These are phyloP conservation scores for Heliconius eleuchia DNA, from an alignment of 1,140 invertebrate genomes.

Conservation along the genomic window DNA sequence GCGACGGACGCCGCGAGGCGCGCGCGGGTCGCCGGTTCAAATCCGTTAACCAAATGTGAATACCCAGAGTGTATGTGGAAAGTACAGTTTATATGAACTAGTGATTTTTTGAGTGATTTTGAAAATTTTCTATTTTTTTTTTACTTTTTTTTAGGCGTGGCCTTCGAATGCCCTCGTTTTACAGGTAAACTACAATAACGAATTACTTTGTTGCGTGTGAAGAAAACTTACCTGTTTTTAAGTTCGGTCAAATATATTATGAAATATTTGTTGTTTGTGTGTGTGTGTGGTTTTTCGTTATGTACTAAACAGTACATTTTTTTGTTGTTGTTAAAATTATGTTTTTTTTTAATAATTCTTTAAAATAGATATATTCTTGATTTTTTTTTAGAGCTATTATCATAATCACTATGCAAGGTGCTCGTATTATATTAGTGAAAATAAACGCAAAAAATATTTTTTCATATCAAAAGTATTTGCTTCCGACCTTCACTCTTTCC, in stretches of 20 bases:
- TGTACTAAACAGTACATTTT: too few relatives aligned
- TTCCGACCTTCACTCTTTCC: neutral
- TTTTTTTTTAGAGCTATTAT: too few relatives aligned
- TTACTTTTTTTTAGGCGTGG: conserved; percentile 54
- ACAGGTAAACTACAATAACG: conserved; percentile 7
- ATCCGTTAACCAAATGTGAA: conserved; percentile 38
- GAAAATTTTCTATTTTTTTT: conserved; percentile 39
- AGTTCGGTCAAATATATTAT: conserved; percentile 10
- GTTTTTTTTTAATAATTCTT: too few relatives aligned
- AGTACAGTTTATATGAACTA: neutral
- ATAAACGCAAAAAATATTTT: too few relatives aligned
- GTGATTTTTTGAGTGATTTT: conserved; percentile 22
- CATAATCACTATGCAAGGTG: too few relatives aligned
- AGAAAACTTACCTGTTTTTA: conserved; percentile 16
- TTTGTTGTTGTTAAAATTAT: too few relatives aligned
- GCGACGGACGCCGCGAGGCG: conserved; percentile 50
- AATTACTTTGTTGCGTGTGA: conserved; percentile 71
- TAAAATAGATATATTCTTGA: too few relatives aligned
- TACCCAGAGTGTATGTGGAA: conserved; percentile 15
- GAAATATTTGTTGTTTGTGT: neutral
- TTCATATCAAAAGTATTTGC: neutral
- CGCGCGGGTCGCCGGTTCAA: conserved; percentile 53
- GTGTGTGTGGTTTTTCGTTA: too few relatives aligned
- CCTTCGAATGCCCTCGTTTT: conserved; percentile 7
- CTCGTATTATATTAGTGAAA: too few relatives aligned